Evolutionary conservation across 2,113 vertebrate genomes (phyloP).

Genomic region (Myocastor coypus): DNA sequence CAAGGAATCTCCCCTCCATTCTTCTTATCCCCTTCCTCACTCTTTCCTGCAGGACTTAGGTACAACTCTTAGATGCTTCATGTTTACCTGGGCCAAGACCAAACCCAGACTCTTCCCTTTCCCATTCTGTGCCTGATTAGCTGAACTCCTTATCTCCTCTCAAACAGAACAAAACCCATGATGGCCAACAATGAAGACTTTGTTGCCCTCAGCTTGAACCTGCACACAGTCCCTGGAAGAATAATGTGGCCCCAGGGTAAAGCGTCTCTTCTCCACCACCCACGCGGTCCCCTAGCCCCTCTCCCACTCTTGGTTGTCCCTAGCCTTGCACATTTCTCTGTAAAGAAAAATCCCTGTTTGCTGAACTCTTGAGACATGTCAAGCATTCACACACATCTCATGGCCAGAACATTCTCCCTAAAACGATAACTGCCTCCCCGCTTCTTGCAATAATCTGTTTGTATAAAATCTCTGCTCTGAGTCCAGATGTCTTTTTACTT

Average conservation of each 20-base stretch:
- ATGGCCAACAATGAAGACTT: not conserved
- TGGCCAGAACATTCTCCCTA: not conserved
- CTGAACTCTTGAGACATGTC: not conserved
- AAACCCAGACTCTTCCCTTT: not conserved
- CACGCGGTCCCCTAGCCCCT: rapidly evolving
- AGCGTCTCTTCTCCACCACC: rapidly evolving
- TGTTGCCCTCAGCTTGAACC: not conserved
- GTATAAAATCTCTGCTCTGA: not conserved
- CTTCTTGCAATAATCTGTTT: no score
- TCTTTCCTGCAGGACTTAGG: not conserved
- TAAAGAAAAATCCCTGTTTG: not conserved
- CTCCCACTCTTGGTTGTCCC: no score
- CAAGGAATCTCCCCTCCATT: not conserved
- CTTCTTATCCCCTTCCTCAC: not conserved
- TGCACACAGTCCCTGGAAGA: not conserved
- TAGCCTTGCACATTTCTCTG: not conserved
- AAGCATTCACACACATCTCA: no score
- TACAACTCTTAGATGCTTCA: no score
- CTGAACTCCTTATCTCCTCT: not conserved
- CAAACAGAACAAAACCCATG: not conserved
- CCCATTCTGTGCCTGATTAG: not conserved
- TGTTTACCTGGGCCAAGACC: not conserved
- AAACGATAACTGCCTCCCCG: rapidly evolving
- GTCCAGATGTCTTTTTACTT: not conserved
- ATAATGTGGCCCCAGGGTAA: no score